Base-by-base conservation (phyloP, 2,113 vertebrate species). In the Salvelinus fontinalis region DNA sequence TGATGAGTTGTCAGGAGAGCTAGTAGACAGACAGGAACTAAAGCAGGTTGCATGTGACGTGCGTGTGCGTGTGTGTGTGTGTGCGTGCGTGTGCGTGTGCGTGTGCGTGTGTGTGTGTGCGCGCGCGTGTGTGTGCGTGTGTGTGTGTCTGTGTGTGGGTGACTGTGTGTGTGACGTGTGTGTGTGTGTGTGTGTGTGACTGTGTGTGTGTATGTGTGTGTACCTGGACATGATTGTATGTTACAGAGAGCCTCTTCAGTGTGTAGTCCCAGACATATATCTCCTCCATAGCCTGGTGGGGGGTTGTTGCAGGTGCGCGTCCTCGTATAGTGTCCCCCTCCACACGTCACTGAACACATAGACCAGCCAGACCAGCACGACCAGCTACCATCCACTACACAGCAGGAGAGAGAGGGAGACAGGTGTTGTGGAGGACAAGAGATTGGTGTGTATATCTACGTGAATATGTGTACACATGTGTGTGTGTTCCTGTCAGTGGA, bases 311-410 rank as follows among this genome's bases (percentile, higher is more conserved):
- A 99, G 0, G 95, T 96, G 18, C 97, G 95, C 0, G 97, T 98
- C 78, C 97, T 94, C 95, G 96, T 97, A 84, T 96, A 97, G 87
- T 99, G 97, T 20, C 97, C 97, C 18, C 97, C 95, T 18, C 97
- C 97, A 29, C 97, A 99, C 0, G 96, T 98, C 7, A 97, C 95
- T 0, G 97, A 99, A 85, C 97, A 99, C 85, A 96, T 97, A 0
- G 97, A 98, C 97, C 97, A 99, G 1, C 96, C 90, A 0, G 97
- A 97, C 97, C 97, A 99, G 86, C 97, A 99, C 0, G 97, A 98
- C 97, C 97, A 99, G 75, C 94, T 86, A 44, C 97, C 97, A 8
- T 99, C 97, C 95, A 99, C 97, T 99, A 83, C 68, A 87, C 31
- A 81, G 5, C 85, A 67, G 86, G 16, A 78, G 64, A 2, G 68